These are phyloP conservation scores for Nasonia oneida DNA, from an alignment of 2,888 invertebrate species.

Conservation along the genomic window DNA sequence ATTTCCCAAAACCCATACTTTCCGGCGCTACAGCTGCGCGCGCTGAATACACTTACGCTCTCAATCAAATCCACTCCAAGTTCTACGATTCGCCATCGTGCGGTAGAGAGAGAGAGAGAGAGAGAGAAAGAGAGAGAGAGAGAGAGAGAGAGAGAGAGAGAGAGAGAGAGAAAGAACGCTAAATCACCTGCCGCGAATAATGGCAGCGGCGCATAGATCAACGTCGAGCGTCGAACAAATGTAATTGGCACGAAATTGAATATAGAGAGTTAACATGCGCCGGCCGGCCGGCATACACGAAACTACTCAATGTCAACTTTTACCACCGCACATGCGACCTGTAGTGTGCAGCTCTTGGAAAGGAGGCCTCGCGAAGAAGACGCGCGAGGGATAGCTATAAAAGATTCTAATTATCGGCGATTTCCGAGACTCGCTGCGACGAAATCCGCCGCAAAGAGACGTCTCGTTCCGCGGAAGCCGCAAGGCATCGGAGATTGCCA, in stretches of 20 bases:
- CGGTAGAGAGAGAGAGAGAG: too few relatives aligned
- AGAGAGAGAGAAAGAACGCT: neutral
- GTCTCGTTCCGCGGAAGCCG: conserved; percentile 3
- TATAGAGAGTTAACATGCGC: neutral
- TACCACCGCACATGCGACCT: neutral
- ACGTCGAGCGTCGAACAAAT: neutral
- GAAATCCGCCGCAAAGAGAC: neutral
- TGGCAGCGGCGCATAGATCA: neutral
- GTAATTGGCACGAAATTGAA: conserved; percentile 5
- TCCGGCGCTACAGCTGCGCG: neutral
- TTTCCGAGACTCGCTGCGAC: conserved; percentile 4
- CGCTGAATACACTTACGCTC: neutral
- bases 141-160: too few relatives aligned
- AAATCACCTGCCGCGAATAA: neutral
- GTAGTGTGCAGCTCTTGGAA: neutral
- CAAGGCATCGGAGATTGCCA: conserved; percentile 14
- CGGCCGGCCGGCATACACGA: neutral
- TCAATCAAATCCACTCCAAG: neutral
- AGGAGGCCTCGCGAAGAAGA: neutral
- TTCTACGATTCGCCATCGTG: neutral
- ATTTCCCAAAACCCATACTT: neutral
- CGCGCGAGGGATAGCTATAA: neutral
- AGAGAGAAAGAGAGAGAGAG: too few relatives aligned
- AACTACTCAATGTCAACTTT: neutral
- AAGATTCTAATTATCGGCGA: neutral